phyloP scores from a whole-genome alignment of 2,888 invertebrate genomes.

The Ophion slaviceki region DNA sequence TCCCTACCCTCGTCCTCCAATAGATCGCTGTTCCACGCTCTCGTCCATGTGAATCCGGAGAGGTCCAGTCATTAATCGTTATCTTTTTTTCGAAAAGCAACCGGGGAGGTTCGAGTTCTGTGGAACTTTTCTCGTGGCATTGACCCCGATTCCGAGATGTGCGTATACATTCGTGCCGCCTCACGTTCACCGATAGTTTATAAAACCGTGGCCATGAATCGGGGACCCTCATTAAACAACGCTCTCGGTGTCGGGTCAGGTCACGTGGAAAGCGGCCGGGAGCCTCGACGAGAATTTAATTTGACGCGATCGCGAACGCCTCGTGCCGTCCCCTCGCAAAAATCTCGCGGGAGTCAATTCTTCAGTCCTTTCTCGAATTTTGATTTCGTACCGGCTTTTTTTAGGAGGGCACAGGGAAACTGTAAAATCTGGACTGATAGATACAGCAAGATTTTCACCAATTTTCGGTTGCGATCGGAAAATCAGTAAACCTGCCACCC shows the following conservation, averaged over 20 bases:
- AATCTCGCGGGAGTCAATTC: background rate
- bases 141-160: conserved; percentile 68
- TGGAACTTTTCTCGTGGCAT: conserved; percentile 71
- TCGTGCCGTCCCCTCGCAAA: background rate
- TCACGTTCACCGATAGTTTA: conserved; percentile 73
- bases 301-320: conserved; percentile 25
- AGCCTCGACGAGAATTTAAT: conserved; percentile 11
- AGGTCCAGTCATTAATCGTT: too few relatives aligned
- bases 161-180: conserved; percentile 15
- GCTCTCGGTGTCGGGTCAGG: conserved; percentile 15
- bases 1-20: too few relatives aligned
- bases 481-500: too few relatives aligned
- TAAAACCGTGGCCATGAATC: conserved; percentile 74
- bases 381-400: background rate
- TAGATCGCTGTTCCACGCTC: too few relatives aligned
- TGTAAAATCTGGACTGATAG: too few relatives aligned
- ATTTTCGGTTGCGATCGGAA: background rate
- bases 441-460: too few relatives aligned
- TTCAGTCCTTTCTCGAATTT: background rate
- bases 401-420: background rate
- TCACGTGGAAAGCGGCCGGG: conserved; percentile 64
- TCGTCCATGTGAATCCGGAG: too few relatives aligned
- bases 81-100: conserved; percentile 73
- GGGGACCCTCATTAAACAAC: conserved; percentile 73
- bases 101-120: background rate